Evolutionary conservation across 2,888 invertebrate genomes (phyloP), one percentile per base, ranked within the genome.

Genomic region (Gymnoscelis rufifasciata): DNA sequence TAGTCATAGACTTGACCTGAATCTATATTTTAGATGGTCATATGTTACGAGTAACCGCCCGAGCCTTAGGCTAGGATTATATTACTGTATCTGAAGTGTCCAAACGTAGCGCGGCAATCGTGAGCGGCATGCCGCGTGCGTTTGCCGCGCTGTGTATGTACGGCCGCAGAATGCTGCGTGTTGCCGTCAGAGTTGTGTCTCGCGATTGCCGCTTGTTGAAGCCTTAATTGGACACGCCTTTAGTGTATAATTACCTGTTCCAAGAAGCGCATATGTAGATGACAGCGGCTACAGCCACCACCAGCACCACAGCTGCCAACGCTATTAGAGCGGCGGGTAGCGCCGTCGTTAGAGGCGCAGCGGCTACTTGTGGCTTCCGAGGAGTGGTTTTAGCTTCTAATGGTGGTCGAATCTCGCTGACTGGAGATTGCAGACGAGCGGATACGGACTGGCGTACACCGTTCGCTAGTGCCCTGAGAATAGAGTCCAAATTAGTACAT

Each of bases 181-280:
- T n/a, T n/a, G n/a, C n/a, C n/a, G n/a, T n/a, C n/a, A n/a, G n/a
- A n/a, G n/a, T n/a, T n/a, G n/a, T n/a, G n/a, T n/a, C n/a, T n/a
- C n/a, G n/a, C n/a, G n/a, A n/a, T n/a, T n/a, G n/a, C n/a, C n/a
- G n/a, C n/a, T n/a, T n/a, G n/a, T n/a, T n/a, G n/a, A n/a, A n/a
- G n/a, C n/a, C 7, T 26, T 19, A 19, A 19, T 3, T 19, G 19
- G n/a, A n/a, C n/a, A n/a, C n/a, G 19, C 19, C 3, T 26, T 6
- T 26, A 3, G 26, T 26, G 7, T 26, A 6, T 26, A 2, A 26
- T 7, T 26, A 35, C 35, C 35, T 35, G 19, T 96, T 95, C 96
- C 97, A 97, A 1, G 97, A 97, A 41, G 97, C 93, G 76, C 97
- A 96, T 51, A 97, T 96, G 71, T 97, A 97, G 40, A 97, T 92